Conservation (phyloP, 2,888 invertebrate genomes). For the Callosobruchus maculatus region DNA sequence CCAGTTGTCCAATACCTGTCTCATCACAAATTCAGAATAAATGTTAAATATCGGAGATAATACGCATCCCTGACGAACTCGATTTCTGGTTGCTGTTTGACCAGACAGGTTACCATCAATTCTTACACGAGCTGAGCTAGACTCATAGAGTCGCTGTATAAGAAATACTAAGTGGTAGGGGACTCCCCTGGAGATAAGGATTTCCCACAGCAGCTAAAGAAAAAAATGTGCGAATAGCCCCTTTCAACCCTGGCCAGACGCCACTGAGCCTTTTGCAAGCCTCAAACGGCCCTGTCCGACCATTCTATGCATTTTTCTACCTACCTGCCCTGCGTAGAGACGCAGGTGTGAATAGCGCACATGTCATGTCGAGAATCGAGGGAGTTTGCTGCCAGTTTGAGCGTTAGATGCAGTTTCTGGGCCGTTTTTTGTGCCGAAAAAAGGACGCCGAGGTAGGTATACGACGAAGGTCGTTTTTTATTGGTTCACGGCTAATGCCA, state of each 20-base stretch:
- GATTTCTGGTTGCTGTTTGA: too few relatives aligned
- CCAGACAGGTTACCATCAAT: too few relatives aligned
- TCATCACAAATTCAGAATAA: too few relatives aligned
- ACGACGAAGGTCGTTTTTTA: background rate
- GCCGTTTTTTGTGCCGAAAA: background rate
- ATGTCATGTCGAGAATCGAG: slow-evolving; percentile 31
- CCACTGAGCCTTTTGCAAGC: slow-evolving; percentile 4
- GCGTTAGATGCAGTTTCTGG: background rate
- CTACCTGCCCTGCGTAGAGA: background rate
- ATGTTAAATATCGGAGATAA: too few relatives aligned
- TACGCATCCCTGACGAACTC: too few relatives aligned
- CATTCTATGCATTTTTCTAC: background rate
- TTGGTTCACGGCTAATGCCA: background rate
- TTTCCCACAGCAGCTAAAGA: too few relatives aligned
- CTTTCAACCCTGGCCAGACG: background rate
- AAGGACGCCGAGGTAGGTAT: background rate
- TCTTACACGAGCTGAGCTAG: too few relatives aligned
- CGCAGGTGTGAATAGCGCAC: slow-evolving; percentile 44
- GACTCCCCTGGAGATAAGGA: too few relatives aligned
- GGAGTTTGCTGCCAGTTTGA: slow-evolving; percentile 15
- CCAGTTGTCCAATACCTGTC: too few relatives aligned
- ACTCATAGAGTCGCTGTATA: too few relatives aligned
- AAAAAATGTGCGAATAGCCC: too few relatives aligned
- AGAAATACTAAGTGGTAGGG: too few relatives aligned
- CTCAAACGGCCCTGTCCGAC: slow-evolving; percentile 10